Evolutionary conservation across 2,888 invertebrate species (phyloP).

Genomic region (Mesorhabditis sp.): DNA sequence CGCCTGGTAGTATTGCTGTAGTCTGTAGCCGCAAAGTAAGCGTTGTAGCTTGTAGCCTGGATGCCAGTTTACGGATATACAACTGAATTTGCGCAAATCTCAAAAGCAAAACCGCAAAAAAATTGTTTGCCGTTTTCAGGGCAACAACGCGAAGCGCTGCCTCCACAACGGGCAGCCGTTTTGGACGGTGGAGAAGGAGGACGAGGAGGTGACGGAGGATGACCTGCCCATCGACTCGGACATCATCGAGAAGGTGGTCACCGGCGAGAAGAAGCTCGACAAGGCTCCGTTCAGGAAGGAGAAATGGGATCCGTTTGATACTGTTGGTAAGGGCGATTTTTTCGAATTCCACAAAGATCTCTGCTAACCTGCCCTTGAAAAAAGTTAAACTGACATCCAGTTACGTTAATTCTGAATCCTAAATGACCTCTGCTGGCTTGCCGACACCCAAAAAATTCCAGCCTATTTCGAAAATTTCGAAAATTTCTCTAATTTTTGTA

Average conservation of each 20-base stretch:
- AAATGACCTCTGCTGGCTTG: too few relatives aligned
- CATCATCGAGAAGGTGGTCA: slow-evolving; percentile 18
- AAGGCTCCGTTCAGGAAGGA: slow-evolving; percentile 11
- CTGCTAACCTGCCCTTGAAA: too few relatives aligned
- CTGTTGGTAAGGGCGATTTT: not conserved
- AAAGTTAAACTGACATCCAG: not conserved
- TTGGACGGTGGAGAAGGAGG: slow-evolving; percentile 10
- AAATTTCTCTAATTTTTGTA: too few relatives aligned
- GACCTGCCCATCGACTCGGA: slow-evolving; percentile 26
- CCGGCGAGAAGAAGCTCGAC: slow-evolving; percentile 14
- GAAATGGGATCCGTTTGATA: slow-evolving; percentile 20
- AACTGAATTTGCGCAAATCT: too few relatives aligned
- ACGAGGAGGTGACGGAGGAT: slow-evolving; percentile 27
- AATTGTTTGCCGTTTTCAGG: not conserved
- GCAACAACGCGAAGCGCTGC: slow-evolving; percentile 10
- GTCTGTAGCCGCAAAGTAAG: too few relatives aligned
- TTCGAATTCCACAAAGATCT: too few relatives aligned
- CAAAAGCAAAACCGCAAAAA: not conserved
- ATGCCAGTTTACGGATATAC: too few relatives aligned
- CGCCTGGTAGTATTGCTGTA: too few relatives aligned
- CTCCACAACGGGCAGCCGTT: slow-evolving; percentile 13
- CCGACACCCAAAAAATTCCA: too few relatives aligned
- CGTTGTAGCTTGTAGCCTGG: too few relatives aligned
- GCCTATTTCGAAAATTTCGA: too few relatives aligned
- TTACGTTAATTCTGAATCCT: slow-evolving; percentile 8